Evolutionary conservation across 2,888 invertebrate genomes (phyloP).

Genomic region (Polylopha cassiicola): DNA sequence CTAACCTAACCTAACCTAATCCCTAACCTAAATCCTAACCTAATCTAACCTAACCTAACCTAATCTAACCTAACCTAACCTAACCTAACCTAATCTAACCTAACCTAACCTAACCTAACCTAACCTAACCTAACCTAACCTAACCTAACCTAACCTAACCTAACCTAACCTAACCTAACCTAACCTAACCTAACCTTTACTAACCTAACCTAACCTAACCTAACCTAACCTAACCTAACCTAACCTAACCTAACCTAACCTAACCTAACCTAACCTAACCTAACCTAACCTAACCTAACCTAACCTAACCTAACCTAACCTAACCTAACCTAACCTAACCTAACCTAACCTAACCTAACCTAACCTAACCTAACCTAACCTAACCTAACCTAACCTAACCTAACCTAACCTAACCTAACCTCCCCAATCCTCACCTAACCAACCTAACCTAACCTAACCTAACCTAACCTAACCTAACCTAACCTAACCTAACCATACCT

Average conservation of each 20-base stretch:
- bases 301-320: conserved; percentile 20
- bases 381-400: conserved; percentile 13
- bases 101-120: conserved; percentile 8
- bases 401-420: conserved; percentile 19
- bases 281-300: conserved; percentile 24
- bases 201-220: conserved; percentile 10
- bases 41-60: conserved; percentile 15
- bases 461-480: conserved; percentile 17
- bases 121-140: conserved; percentile 6
- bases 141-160: conserved; percentile 7
- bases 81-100: conserved; percentile 1
- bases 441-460: conserved; percentile 13
- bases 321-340: conserved; percentile 24
- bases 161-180: conserved; percentile 15
- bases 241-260: conserved; percentile 25
- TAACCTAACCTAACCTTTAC: conserved; percentile 13
- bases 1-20: conserved; percentile 20
- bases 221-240: conserved; percentile 21
- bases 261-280: conserved; percentile 15
- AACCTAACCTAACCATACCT: conserved; percentile 3
- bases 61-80: conserved; percentile 6
- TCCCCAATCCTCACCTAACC: conserved; percentile 7
- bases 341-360: conserved; percentile 24
- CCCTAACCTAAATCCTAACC: conserved; percentile 12
- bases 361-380: conserved; percentile 19